These are phyloP conservation scores for Latrodectus geometricus DNA, from an alignment of 1,140 invertebrate species.

Conservation along the genomic window DNA sequence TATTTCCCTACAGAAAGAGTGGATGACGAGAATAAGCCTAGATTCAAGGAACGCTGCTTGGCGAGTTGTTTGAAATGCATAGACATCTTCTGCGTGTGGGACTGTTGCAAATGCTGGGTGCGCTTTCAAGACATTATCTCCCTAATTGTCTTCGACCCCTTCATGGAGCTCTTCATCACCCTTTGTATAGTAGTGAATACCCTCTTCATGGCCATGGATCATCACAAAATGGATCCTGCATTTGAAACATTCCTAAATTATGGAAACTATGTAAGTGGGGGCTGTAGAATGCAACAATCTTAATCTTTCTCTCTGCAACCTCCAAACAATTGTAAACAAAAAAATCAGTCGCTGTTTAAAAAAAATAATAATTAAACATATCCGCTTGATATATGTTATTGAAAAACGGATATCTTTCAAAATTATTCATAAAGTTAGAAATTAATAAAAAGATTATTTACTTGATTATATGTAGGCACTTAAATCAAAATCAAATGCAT, in stretches of 20 bases:
- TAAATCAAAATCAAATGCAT: too few relatives aligned
- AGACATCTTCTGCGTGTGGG: constrained; percentile 96
- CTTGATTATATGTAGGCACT: too few relatives aligned
- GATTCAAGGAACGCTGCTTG: constrained; percentile 85
- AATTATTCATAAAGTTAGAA: too few relatives aligned
- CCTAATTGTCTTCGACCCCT: constrained; percentile 95
- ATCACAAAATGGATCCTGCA: constrained; percentile 91
- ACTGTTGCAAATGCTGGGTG: constrained; percentile 92
- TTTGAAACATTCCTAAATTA: constrained; percentile 85
- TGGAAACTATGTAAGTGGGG: constrained; percentile 90
- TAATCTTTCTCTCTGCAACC: too few relatives aligned
- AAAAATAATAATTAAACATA: too few relatives aligned
- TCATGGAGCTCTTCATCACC: constrained; percentile 98
- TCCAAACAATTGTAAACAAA: too few relatives aligned
- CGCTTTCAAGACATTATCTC: constrained; percentile 89
- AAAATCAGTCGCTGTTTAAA: too few relatives aligned
- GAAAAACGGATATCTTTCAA: too few relatives aligned
- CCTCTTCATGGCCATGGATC: constrained; percentile 97
- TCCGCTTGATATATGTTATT: too few relatives aligned
- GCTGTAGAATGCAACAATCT: neutral
- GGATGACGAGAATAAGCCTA: constrained; percentile 78
- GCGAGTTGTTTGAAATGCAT: constrained; percentile 82
- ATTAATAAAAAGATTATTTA: too few relatives aligned
- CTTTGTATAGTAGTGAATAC: constrained; percentile 98
- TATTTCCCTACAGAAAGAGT: constrained; percentile 65